Percentiles rank a stretch among this genome's conserved stretches.
phyloP scores from a whole-genome alignment of 2,888 invertebrate species.

The Tetranychus truncatus region DNA sequence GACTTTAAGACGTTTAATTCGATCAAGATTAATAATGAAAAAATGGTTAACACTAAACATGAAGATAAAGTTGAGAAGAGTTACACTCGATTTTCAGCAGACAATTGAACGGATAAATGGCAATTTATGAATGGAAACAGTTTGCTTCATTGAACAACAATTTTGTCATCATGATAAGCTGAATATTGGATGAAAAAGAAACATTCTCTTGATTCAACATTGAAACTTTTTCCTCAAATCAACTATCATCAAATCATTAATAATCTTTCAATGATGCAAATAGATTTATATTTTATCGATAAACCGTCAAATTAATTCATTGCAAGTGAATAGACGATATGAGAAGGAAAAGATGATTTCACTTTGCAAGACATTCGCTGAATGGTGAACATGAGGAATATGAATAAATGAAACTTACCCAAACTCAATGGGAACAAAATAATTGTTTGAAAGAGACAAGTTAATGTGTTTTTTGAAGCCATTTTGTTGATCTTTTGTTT shows the following conservation, averaged over 20 bases:
- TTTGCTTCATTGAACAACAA: neutral
- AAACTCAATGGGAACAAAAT: neutral
- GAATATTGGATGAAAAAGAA: neutral
- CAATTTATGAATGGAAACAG: too few species aligned
- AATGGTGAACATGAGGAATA: neutral
- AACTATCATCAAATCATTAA: neutral
- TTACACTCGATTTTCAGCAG: too few species aligned
- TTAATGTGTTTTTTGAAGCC: neutral
- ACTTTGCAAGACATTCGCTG: too few species aligned
- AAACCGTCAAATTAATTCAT: neutral
- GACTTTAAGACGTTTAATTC: too few species aligned
- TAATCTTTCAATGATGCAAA: neutral
- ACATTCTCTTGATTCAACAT: neutral
- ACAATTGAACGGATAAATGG: too few species aligned
- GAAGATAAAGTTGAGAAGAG: too few species aligned
- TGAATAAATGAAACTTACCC: neutral
- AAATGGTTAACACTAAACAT: too few species aligned
- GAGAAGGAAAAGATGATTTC: too few species aligned
- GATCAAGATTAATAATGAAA: too few species aligned
- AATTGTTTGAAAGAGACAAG: neutral
- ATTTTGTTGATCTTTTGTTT: neutral
- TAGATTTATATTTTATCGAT: neutral
- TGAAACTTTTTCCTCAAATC: neutral
- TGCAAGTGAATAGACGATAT: too few species aligned
- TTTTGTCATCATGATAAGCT: neutral